Evolutionary conservation across 2,113 vertebrate genomes (phyloP).

Genomic region (Himantopus leucocephalus): DNA sequence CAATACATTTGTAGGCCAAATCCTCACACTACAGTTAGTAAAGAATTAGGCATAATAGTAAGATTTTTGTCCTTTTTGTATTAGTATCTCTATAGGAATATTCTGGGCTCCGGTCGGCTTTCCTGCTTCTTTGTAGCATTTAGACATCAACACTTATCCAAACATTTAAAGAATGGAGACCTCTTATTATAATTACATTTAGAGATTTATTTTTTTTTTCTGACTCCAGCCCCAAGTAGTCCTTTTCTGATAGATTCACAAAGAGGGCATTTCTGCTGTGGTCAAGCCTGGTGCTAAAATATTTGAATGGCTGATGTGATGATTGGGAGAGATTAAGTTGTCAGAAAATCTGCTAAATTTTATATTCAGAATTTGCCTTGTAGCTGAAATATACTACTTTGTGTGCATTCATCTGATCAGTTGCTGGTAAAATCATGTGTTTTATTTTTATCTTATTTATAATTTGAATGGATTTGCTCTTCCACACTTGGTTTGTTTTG

Average conservation of each 20-base stretch:
- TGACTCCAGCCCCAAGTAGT: background rate
- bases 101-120: background rate
- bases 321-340: background rate
- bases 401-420: background rate
- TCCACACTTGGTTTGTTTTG: background rate
- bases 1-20: background rate
- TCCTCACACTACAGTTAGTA: background rate
- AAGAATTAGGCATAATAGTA: background rate
- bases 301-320: background rate
- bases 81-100: background rate
- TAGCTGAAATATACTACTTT: background rate
- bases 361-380: background rate
- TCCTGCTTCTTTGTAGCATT: background rate
- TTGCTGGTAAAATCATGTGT: fast-evolving
- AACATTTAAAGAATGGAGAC: background rate
- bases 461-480: background rate
- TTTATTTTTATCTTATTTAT: background rate
- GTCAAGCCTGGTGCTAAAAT: background rate
- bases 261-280: background rate
- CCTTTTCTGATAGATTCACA: background rate
- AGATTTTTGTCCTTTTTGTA: background rate
- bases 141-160: background rate
- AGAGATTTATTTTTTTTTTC: background rate
- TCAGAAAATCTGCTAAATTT: background rate
- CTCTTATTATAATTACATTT: background rate